Evolutionary conservation across 2,888 invertebrate species (phyloP).

Genomic region (Tachystola acroxantha): DNA sequence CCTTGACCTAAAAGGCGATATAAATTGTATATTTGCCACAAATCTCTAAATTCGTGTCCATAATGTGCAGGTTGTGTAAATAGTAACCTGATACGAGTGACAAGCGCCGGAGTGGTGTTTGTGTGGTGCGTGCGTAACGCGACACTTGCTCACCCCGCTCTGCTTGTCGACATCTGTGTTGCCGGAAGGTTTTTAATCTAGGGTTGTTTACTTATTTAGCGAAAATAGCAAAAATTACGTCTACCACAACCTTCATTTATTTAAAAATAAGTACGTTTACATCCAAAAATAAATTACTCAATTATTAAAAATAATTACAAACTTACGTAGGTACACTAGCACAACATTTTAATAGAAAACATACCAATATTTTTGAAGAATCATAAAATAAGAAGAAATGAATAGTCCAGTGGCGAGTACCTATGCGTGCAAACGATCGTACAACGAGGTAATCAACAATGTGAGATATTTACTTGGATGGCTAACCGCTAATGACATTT

Average conservation of each 20-base stretch:
- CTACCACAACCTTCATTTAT: constrained; percentile 24
- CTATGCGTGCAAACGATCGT: too few relatives aligned
- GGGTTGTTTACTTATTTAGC: constrained; percentile 14
- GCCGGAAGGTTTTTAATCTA: constrained; percentile 22
- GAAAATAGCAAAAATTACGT: constrained; percentile 7
- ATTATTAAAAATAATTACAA: too few relatives aligned
- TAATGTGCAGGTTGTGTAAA: constrained; percentile 59
- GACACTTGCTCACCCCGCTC: constrained; percentile 35
- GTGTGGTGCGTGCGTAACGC: constrained; percentile 29
- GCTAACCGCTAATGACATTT: too few relatives aligned
- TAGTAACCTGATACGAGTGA: constrained; percentile 50
- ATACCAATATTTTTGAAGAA: too few relatives aligned
- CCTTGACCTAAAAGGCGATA: too few relatives aligned
- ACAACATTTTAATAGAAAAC: too few relatives aligned
- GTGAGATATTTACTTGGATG: too few relatives aligned
- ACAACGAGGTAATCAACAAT: too few relatives aligned
- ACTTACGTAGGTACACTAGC: too few relatives aligned
- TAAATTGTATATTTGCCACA: not conserved
- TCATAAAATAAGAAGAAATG: too few relatives aligned
- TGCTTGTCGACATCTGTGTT: constrained; percentile 32
- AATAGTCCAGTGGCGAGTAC: too few relatives aligned
- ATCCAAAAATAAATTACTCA: too few relatives aligned
- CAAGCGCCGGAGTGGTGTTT: constrained; percentile 44
- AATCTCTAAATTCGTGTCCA: constrained; percentile 39
- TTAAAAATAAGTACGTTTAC: constrained; percentile 13